Percentiles rank a stretch among this genome's conserved stretches.
These are phyloP conservation scores for Aradus depressus DNA, from an alignment of 2,888 invertebrate genomes.

Conservation along the genomic window DNA sequence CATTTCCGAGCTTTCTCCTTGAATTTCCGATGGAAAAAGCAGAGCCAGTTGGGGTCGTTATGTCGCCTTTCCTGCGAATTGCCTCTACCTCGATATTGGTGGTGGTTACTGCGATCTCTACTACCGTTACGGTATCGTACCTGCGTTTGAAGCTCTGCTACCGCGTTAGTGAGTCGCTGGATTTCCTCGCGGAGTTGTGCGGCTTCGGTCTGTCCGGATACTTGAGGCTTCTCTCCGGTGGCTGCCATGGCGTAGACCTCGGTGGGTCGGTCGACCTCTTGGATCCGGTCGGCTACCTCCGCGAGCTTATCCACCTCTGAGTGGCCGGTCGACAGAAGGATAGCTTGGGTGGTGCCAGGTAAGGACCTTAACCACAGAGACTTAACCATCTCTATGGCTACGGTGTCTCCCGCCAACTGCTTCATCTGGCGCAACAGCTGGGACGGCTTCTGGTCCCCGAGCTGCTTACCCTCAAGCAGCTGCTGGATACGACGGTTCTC, in stretches of 20 bases:
- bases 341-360: constrained; percentile 5
- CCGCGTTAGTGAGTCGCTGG: neutral
- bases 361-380: constrained; percentile 15
- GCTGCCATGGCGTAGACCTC: neutral
- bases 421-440: constrained; percentile 27
- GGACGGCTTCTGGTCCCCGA: constrained; percentile 21
- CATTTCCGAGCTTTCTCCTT: neutral
- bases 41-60: neutral
- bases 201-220: neutral
- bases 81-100: too few species aligned
- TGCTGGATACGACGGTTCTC: constrained; percentile 13
- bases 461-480: constrained; percentile 29
- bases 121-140: too few species aligned
- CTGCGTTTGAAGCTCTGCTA: too few species aligned
- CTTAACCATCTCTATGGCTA: constrained; percentile 9
- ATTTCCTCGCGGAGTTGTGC: neutral
- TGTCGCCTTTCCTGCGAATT: too few species aligned
- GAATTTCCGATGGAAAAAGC: neutral
- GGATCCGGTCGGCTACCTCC: too few species aligned
- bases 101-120: too few species aligned
- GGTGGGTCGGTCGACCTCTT: neutral
- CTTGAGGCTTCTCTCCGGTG: neutral
- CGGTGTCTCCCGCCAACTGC: constrained; percentile 17
- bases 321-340: too few species aligned
- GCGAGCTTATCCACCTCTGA: too few species aligned